Percentiles rank a stretch among this genome's conserved stretches.
Conservation (phyloP, 2,797 vertebrate species). For the Callimico goeldii region DNA sequence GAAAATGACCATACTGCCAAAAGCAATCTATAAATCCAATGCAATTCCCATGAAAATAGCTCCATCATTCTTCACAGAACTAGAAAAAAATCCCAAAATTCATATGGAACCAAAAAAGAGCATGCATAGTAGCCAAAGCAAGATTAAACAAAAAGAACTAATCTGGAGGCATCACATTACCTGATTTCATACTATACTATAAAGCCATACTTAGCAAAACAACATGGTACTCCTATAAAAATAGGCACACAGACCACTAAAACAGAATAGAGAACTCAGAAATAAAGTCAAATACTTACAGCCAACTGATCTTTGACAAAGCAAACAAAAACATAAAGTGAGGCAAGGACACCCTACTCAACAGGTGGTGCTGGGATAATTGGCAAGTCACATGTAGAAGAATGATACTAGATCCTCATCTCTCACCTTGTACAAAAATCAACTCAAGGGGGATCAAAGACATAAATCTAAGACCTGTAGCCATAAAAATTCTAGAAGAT, state of each 20-base stretch:
- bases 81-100: neutral
- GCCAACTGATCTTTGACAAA: neutral
- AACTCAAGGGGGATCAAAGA: neutral
- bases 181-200: neutral
- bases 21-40: neutral
- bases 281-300: neutral
- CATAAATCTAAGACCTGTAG: neutral
- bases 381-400: neutral
- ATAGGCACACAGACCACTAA: neutral
- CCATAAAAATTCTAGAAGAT: neutral
- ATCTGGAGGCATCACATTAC: neutral
- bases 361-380: neutral
- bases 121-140: neutral
- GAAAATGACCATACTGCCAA: neutral
- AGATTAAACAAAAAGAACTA: neutral
- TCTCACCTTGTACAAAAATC: neutral
- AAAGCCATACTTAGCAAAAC: neutral
- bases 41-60: neutral
- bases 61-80: neutral
- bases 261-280: neutral
- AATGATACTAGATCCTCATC: neutral
- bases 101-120: neutral
- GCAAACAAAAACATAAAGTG: neutral
- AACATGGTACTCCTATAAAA: neutral
- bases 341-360: neutral